These are phyloP conservation scores for Agrochola circellaris DNA, from an alignment of 2,888 invertebrate species.

Conservation along the genomic window DNA sequence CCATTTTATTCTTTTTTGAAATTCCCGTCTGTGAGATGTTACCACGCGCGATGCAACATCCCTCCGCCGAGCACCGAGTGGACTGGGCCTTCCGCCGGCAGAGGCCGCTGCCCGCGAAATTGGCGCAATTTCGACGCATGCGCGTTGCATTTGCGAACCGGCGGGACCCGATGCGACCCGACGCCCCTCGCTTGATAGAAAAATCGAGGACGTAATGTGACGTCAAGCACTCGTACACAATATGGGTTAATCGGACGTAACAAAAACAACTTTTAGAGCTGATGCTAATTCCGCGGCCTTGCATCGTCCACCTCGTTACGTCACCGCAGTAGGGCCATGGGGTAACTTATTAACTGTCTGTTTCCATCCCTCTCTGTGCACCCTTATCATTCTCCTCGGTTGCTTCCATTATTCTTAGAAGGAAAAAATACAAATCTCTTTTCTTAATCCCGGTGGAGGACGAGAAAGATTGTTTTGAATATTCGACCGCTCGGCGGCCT, in stretches of 20 bases:
- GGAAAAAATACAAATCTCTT: conserved; percentile 77
- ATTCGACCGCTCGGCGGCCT: conserved; percentile 67
- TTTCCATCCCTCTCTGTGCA: conserved; percentile 58
- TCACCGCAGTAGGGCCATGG: conserved; percentile 26
- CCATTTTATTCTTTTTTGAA: conserved; percentile 86
- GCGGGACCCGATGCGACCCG: conserved; percentile 86
- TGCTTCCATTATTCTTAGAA: conserved; percentile 75
- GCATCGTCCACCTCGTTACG: conserved; percentile 51
- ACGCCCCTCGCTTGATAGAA: conserved; percentile 87
- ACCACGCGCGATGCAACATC: conserved; percentile 85
- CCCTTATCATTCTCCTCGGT: conserved; percentile 69
- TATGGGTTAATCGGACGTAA: conserved; percentile 87
- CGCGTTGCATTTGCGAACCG: conserved; percentile 84
- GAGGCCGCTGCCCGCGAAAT: conserved; percentile 88
- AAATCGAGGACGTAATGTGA: conserved; percentile 90
- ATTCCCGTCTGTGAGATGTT: conserved; percentile 79
- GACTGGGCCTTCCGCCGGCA: conserved; percentile 84
- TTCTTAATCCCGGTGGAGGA: conserved; percentile 75
- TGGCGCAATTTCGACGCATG: conserved; percentile 90
- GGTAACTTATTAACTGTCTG: conserved; percentile 67
- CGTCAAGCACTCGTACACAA: conserved; percentile 87
- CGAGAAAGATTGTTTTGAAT: conserved; percentile 79
- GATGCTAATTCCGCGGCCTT: conserved; percentile 60
- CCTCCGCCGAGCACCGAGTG: conserved; percentile 79
- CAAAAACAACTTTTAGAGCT: conserved; percentile 81